These are phyloP conservation scores for Varanus komodoensis DNA, from an alignment of 2,113 vertebrate genomes.

Conservation along the genomic window DNA sequence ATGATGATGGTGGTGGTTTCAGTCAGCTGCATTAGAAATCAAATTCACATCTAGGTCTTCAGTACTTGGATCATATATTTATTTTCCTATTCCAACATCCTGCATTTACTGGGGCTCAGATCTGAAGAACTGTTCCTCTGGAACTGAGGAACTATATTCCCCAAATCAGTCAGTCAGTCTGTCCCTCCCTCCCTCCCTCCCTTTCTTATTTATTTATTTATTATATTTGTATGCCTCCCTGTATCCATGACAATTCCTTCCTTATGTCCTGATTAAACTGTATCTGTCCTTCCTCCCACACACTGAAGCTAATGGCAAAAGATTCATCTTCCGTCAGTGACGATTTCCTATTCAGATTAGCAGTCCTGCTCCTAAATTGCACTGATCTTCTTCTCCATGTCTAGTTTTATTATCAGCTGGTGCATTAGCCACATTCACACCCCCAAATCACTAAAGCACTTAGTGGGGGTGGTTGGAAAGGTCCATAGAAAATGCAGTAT, in stretches of 20 bases:
- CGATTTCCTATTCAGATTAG: not conserved
- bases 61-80: not conserved
- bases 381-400: not conserved
- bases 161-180: too few relatives aligned
- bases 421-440: not conserved
- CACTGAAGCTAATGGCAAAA: too few relatives aligned
- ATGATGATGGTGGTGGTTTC: too few relatives aligned
- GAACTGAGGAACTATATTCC: not conserved
- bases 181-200: too few relatives aligned
- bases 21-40: not conserved
- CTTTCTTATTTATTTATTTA: too few relatives aligned
- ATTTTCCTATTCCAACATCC: not conserved
- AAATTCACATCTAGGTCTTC: not conserved
- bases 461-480: not conserved
- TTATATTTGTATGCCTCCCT: too few relatives aligned
- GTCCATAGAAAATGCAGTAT: conserved; percentile 11
- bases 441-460: not conserved
- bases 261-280: too few relatives aligned
- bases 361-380: not conserved
- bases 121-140: not conserved
- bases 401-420: not conserved
- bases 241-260: too few relatives aligned
- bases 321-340: not conserved
- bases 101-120: not conserved
- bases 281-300: too few relatives aligned